phyloP scores from a whole-genome alignment of 2,888 invertebrate species.

The Xestoiulus laeticollis region DNA sequence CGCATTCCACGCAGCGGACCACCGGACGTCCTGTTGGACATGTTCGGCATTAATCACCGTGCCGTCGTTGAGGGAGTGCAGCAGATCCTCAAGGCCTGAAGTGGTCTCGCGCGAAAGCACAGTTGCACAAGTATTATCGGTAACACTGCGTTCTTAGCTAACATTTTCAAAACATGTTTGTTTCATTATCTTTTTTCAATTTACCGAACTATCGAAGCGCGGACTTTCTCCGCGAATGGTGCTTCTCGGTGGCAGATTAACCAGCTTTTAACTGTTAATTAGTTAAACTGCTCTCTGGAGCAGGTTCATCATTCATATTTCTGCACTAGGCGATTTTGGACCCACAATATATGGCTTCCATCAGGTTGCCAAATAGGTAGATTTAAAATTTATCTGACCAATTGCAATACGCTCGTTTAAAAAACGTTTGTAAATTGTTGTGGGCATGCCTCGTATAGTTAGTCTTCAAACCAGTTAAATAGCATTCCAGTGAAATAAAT shows the following conservation, averaged over 20 bases:
- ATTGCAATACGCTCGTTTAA: background rate
- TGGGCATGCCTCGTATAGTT: background rate
- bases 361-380: background rate
- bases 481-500: constrained; percentile 9
- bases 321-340: background rate
- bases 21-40: constrained; percentile 82
- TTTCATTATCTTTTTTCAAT: background rate
- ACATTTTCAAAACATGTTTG: background rate
- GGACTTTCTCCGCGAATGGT: background rate
- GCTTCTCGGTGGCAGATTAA: constrained; percentile 18
- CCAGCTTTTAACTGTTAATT: background rate
- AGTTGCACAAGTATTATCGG: background rate
- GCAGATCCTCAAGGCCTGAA: constrained; percentile 64
- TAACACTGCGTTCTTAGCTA: background rate
- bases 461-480: background rate
- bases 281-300: background rate
- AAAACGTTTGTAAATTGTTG: constrained; percentile 15
- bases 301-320: background rate
- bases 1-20: constrained; percentile 93
- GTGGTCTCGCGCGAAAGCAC: background rate
- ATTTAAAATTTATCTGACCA: background rate
- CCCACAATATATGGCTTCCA: background rate
- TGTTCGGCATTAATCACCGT: constrained; percentile 86
- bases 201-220: background rate
- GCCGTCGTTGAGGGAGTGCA: constrained; percentile 78